Evolutionary conservation across 2,888 invertebrate genomes (phyloP).

Genomic region (Leucozona laternaria): DNA sequence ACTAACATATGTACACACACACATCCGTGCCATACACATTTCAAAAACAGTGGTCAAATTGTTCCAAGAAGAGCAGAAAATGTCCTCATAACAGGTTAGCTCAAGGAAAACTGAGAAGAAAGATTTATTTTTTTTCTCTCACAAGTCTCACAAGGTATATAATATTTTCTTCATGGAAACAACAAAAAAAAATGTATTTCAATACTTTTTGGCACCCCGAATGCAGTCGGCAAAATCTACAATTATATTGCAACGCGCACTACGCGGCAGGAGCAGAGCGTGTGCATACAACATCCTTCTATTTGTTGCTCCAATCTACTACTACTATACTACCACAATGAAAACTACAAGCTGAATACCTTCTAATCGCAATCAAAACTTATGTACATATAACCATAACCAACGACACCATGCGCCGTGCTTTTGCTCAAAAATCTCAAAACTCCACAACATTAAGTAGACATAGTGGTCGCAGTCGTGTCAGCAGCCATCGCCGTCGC

Average conservation of each 20-base stretch:
- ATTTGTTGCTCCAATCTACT: slow-evolving; percentile 61
- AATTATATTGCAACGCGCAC: slow-evolving; percentile 41
- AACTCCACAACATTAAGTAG: slow-evolving; percentile 62
- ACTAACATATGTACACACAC: not conserved
- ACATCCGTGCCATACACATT: slow-evolving; percentile 1
- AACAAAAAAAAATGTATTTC: not conserved
- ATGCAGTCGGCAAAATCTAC: slow-evolving; percentile 28
- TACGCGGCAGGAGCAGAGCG: slow-evolving; percentile 32
- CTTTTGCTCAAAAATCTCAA: slow-evolving; percentile 63
- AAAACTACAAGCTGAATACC: slow-evolving; percentile 55
- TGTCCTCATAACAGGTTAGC: slow-evolving; percentile 18
- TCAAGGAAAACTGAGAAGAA: slow-evolving; percentile 32
- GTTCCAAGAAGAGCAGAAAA: slow-evolving; percentile 21
- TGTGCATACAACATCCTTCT: slow-evolving; percentile 53
- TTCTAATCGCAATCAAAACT: slow-evolving; percentile 66
- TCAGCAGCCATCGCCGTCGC: slow-evolving; percentile 31
- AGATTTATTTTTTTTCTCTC: slow-evolving; percentile 36
- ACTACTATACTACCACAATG: slow-evolving; percentile 48
- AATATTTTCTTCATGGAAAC: slow-evolving; percentile 9
- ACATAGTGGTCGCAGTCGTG: slow-evolving; percentile 43
- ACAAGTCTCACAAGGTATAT: slow-evolving; percentile 23
- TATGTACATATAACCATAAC: slow-evolving; percentile 61
- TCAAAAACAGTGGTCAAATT: not conserved
- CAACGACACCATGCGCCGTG: slow-evolving; percentile 58
- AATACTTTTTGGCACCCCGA: slow-evolving; percentile 25